Base-by-base conservation (phyloP, 2,888 invertebrate species). In the Timema cristinae region DNA sequence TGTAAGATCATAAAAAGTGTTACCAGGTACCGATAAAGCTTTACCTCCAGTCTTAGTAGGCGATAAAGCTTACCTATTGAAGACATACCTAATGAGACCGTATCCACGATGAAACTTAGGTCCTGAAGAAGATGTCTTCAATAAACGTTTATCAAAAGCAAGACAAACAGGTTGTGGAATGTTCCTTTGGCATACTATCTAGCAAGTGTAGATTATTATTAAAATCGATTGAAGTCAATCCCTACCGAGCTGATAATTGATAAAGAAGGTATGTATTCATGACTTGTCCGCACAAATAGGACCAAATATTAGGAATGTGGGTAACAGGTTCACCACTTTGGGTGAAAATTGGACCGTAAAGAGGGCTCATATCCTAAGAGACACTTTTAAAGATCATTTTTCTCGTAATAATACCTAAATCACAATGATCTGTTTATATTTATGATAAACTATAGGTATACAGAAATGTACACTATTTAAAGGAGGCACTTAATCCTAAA, bases 181-280 rank as follows among this genome's bases (percentile, higher is more conserved):
- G 47, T 63, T 32, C 63, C 48, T 63, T 63, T 63, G 63, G 63
- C 6, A 63, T 63, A 7, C 9, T 63, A n/a, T 13, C 47, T 48
- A 47, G 63, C 47, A 63, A 32, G 63, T 63, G 63, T 13, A 16
- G 9, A 48, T n/a, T 63, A 63, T 15, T 63, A 48, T 13, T n/a
- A 7, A 63, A 63, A 63, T 11, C 5, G 10, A 63, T 63, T 63
- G 63, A 63, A 32, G 63, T 63, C 7, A 63, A 63, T 47, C 2
- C 63, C 13, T 8, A 63, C 32, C 8, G 63, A 63, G 63, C 63
- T 6, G 63, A 63, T 47, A 63, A 9, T 63, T 9, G 47, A 0
- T n/a, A 63, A 47, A 63, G 32, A 63, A 63, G 47, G 63, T 9
- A n/a, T n/a, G n/a, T n/a, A 32, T 32, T 7, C 32, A 6, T 8